Conservation (phyloP, 2,113 vertebrate species). For the Miniopterus natalensis region DNA sequence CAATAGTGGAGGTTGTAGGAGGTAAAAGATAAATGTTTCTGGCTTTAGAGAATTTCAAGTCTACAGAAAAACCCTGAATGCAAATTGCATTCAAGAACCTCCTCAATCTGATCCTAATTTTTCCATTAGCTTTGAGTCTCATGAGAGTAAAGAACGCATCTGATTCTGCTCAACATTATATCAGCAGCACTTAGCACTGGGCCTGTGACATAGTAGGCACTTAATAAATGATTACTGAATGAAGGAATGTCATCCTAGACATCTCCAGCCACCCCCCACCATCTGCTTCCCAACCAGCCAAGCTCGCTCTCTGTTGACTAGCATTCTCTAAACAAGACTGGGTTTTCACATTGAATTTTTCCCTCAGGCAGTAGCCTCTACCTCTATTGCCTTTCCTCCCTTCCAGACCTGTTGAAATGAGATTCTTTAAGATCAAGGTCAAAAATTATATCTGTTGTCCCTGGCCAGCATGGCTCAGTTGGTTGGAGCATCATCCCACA, state of each 20-base stretch:
- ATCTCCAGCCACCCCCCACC: neutral
- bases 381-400: neutral
- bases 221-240: constrained; percentile 26
- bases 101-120: neutral
- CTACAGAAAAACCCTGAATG: constrained; percentile 16
- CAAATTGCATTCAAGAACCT: constrained; percentile 16
- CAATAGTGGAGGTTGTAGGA: neutral
- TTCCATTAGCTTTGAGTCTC: neutral
- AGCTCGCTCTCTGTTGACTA: neutral
- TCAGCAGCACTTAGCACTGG: neutral
- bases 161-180: neutral
- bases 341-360: neutral
- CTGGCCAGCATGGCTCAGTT: neutral
- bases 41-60: constrained; percentile 14
- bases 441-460: neutral
- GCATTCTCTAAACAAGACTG: neutral
- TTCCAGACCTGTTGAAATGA: neutral
- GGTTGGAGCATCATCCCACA: neutral
- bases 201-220: neutral
- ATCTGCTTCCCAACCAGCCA: neutral
- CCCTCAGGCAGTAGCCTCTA: neutral
- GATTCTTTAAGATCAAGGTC: neutral
- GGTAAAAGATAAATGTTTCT: constrained; percentile 31
- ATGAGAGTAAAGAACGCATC: neutral
- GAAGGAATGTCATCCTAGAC: neutral